These are phyloP conservation scores for Tribolium madens DNA, from an alignment of 1,140 invertebrate species.

Conservation along the genomic window DNA sequence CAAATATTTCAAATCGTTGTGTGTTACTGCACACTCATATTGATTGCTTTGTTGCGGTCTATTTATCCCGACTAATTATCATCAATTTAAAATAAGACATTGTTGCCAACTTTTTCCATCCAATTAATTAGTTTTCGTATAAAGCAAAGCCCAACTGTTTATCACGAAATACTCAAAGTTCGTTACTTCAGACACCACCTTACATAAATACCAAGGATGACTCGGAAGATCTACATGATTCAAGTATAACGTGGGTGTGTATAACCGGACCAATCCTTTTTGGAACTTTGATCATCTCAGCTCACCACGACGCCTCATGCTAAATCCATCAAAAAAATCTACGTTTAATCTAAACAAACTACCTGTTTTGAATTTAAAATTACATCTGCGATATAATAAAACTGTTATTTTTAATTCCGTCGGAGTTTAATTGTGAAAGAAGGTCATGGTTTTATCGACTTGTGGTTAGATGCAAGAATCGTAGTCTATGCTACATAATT, in stretches of 20 bases:
- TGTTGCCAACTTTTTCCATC: neutral
- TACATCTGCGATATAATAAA: neutral
- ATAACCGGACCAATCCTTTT: constrained; percentile 26
- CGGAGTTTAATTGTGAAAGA: neutral
- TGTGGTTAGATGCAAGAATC: neutral
- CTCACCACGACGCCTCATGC: constrained; percentile 3
- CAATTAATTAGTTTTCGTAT: neutral
- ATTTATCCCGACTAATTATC: neutral
- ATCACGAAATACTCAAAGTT: neutral
- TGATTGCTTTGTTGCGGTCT: constrained; percentile 15
- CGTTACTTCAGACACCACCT: neutral
- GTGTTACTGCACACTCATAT: neutral
- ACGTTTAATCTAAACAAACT: neutral
- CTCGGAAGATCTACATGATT: constrained; percentile 14
- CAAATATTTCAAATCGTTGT: neutral
- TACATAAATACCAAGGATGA: constrained; percentile 18
- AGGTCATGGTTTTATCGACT: constrained; percentile 4
- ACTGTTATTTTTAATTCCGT: neutral
- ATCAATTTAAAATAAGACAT: neutral
- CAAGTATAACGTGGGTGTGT: constrained; percentile 22
- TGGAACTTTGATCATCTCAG: constrained; percentile 9
- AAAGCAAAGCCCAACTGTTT: neutral
- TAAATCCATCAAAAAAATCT: constrained; percentile 10
- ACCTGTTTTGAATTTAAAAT: neutral
- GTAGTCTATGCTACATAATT: too few relatives aligned